phyloP scores from a whole-genome alignment of 2,888 invertebrate genomes.

The Ennomos erosarius region DNA sequence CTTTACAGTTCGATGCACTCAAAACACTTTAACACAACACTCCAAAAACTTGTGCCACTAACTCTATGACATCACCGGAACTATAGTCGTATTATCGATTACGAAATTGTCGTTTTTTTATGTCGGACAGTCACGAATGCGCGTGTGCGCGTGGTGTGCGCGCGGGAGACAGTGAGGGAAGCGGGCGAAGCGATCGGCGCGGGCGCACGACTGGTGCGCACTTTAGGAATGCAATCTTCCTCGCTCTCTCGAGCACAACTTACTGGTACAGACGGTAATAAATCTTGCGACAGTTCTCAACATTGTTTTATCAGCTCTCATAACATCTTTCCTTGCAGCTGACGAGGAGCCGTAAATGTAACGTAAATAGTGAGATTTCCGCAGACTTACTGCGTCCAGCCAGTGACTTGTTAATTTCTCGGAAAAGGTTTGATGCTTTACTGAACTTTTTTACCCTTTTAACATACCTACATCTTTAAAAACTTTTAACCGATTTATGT shows the following conservation, averaged over 20 bases:
- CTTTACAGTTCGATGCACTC: slow-evolving; percentile 59
- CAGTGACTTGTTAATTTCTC: not conserved
- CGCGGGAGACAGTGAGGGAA: slow-evolving; percentile 53
- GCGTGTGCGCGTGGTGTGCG: slow-evolving; percentile 47
- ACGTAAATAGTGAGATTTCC: too few species aligned
- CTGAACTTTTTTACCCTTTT: too few species aligned
- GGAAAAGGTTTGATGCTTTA: too few species aligned
- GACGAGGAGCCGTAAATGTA: too few species aligned
- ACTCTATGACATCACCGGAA: slow-evolving; percentile 62
- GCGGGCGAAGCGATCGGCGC: slow-evolving; percentile 13
- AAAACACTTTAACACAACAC: slow-evolving; percentile 44
- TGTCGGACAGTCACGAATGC: slow-evolving; percentile 56
- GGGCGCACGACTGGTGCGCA: slow-evolving; percentile 44
- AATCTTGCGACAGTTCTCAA: slow-evolving; percentile 48
- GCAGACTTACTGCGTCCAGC: too few species aligned
- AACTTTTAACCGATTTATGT: too few species aligned
- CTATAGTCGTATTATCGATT: slow-evolving; percentile 53
- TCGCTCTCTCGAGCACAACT: slow-evolving; percentile 69
- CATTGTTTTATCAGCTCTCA: slow-evolving; percentile 20
- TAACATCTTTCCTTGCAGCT: not conserved
- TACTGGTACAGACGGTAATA: slow-evolving; percentile 16
- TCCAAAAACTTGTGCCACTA: slow-evolving; percentile 50
- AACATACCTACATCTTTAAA: too few species aligned
- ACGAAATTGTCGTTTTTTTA: slow-evolving; percentile 58
- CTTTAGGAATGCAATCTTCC: slow-evolving; percentile 79